Evolutionary conservation across 2,797 vertebrate species (phyloP).

Genomic region (Zenarchopterus dispar): DNA sequence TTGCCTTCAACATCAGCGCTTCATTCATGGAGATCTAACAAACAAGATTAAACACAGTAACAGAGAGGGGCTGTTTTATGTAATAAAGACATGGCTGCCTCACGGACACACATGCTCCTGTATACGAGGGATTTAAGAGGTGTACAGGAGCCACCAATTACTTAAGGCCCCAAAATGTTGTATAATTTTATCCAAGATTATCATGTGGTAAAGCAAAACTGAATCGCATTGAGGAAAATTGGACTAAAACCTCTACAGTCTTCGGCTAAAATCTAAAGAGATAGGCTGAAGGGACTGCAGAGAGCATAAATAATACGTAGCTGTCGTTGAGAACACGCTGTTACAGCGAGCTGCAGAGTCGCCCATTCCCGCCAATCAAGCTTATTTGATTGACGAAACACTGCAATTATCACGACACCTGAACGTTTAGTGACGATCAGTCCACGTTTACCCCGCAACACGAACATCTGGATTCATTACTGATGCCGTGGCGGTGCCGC

Average conservation of each 20-base stretch:
- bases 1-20: conserved; percentile 19
- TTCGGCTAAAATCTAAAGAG: conserved; percentile 35
- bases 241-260: conserved; percentile 20
- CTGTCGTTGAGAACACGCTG: conserved; percentile 49
- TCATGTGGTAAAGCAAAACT: conserved; percentile 33
- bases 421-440: conserved; percentile 25
- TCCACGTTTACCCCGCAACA: conserved; percentile 48
- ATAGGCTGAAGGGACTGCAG: conserved; percentile 62
- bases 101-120: conserved; percentile 42
- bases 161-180: conserved; percentile 46
- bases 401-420: conserved; percentile 3
- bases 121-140: conserved; percentile 29
- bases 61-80: conserved; percentile 29
- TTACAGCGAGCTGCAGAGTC: conserved; percentile 46
- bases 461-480: conserved; percentile 69
- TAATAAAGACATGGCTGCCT: conserved; percentile 40
- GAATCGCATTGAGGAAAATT: conserved; percentile 13
- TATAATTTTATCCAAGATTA: conserved; percentile 42
- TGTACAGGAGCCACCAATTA: conserved; percentile 33
- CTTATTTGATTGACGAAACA: conserved; percentile 4
- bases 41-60: conserved; percentile 38
- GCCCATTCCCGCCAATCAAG: conserved; percentile 43
- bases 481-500: conserved; percentile 72
- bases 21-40: conserved; percentile 30
- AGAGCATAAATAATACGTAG: conserved; percentile 76